Percentiles rank a stretch among this genome's conserved stretches.
phyloP scores from a whole-genome alignment of 1,140 invertebrate genomes.

The Diorhabda sublineata region DNA sequence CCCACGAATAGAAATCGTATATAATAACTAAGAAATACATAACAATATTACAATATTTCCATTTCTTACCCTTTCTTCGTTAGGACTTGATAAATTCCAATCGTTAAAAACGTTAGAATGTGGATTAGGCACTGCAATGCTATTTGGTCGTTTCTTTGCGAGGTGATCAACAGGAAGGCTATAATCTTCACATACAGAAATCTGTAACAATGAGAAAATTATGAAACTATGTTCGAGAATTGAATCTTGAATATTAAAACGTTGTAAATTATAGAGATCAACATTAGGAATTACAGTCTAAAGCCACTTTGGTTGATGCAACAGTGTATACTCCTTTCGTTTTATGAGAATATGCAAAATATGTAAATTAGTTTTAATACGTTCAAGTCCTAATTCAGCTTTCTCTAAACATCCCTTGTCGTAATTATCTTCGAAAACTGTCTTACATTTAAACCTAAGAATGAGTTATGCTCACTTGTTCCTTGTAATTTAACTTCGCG shows the following conservation, averaged over 20 bases:
- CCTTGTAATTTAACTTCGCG: constrained; percentile 23
- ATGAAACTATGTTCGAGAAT: background rate
- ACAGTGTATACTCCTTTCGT: background rate
- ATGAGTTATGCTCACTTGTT: constrained; percentile 24
- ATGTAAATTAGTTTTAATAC: constrained; percentile 8
- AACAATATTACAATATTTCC: no score
- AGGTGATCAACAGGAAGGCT: constrained; percentile 75
- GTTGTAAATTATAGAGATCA: background rate
- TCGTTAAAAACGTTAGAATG: constrained; percentile 49
- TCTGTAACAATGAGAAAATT: constrained; percentile 53
- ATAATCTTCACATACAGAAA: constrained; percentile 74
- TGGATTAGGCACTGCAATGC: constrained; percentile 50
- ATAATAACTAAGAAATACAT: no score
- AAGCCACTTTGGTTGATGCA: background rate
- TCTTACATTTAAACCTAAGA: constrained; percentile 27
- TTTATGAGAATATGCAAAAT: constrained; percentile 5
- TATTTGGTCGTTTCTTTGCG: constrained; percentile 59
- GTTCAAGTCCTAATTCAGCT: constrained; percentile 1
- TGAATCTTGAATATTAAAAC: background rate
- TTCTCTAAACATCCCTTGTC: background rate
- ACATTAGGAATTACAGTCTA: background rate
- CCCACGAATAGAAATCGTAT: no score
- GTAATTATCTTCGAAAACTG: constrained; percentile 25
- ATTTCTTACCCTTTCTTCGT: constrained; percentile 53
- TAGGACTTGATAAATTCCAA: constrained; percentile 57